Percentiles rank a stretch among this genome's conserved stretches.
phyloP scores from a whole-genome alignment of 35 echinoderm and acorn worm species.

The Heliocidaris tuberculata region DNA sequence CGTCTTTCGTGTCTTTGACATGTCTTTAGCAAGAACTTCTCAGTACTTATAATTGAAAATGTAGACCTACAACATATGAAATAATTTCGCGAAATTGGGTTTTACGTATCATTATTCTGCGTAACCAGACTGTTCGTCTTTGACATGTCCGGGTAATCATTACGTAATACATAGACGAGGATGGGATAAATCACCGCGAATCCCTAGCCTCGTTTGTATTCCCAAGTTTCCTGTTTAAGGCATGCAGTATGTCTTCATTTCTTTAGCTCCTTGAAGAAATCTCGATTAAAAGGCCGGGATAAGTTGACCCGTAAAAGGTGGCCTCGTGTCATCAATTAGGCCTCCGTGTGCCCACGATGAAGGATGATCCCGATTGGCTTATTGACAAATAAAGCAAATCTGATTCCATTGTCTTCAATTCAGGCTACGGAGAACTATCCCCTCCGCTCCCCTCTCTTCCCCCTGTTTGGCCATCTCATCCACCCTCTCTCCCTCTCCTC shows the following conservation, averaged over 20 bases:
- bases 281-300: neutral
- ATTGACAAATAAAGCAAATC: neutral
- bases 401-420: neutral
- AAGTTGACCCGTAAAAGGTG: neutral
- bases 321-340: neutral
- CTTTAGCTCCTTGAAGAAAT: neutral
- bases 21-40: too few relatives aligned
- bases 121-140: neutral
- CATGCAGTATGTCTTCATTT: neutral
- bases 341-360: neutral
- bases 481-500: neutral
- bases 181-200: neutral
- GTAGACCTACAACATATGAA: too few relatives aligned
- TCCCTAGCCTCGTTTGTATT: neutral
- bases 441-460: neutral
- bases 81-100: too few relatives aligned
- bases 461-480: neutral
- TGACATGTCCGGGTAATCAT: neutral
- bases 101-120: neutral
- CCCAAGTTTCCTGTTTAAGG: neutral
- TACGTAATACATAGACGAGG: neutral
- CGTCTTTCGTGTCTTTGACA: too few relatives aligned
- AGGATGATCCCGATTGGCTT: neutral
- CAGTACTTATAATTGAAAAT: too few relatives aligned
- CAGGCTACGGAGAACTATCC: neutral